phyloP scores from a whole-genome alignment of 2,888 invertebrate genomes.

The Notodonta dromedarius region DNA sequence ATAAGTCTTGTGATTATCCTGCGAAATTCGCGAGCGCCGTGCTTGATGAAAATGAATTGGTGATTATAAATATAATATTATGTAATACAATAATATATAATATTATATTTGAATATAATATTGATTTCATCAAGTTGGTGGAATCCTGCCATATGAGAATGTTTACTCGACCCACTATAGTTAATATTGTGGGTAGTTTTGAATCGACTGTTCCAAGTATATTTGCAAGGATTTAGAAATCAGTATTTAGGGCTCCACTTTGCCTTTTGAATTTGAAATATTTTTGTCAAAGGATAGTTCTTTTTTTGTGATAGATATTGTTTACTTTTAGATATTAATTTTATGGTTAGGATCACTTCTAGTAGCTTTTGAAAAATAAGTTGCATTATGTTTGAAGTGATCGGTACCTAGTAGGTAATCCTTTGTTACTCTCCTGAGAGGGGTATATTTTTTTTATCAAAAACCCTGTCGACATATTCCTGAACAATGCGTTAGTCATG shows the following conservation, averaged over 20 bases:
- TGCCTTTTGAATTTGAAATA: constrained; percentile 40
- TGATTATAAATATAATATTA: neutral
- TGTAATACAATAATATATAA: no score
- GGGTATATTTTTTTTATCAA: constrained; percentile 26
- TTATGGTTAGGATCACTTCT: constrained; percentile 46
- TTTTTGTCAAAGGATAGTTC: constrained; percentile 50
- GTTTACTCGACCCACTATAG: neutral
- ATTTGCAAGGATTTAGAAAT: constrained; percentile 27
- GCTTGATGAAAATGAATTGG: constrained; percentile 22
- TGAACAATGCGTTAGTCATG: constrained; percentile 72
- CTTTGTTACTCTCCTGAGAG: constrained; percentile 34
- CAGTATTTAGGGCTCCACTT: constrained; percentile 50
- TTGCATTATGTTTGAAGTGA: constrained; percentile 31
- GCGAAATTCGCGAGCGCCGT: constrained; percentile 52
- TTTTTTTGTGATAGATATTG: constrained; percentile 74
- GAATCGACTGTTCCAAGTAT: neutral
- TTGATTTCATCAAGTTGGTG: neutral
- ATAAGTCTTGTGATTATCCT: constrained; percentile 73
- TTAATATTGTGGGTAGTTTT: neutral
- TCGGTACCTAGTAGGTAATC: constrained; percentile 21
- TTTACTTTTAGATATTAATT: constrained; percentile 67
- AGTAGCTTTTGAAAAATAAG: constrained; percentile 35
- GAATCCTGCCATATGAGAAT: neutral
- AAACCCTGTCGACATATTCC: constrained; percentile 46
- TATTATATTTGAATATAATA: no score